phyloP scores from a whole-genome alignment of 2,113 vertebrate genomes.

The Malaclemys terrapin region DNA sequence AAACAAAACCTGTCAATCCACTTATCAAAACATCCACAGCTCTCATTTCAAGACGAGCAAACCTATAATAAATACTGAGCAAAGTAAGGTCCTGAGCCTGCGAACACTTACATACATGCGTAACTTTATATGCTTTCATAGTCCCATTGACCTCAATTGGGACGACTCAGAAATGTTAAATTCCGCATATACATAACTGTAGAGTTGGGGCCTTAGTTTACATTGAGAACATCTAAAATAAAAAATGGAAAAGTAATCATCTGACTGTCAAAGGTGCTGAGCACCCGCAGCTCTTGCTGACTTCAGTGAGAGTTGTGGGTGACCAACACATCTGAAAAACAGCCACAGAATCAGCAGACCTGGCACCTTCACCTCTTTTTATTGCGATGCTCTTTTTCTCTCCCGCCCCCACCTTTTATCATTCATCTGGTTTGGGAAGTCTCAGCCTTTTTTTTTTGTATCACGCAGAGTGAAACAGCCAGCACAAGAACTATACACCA shows the following conservation, averaged over 20 bases:
- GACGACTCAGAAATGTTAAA: background rate
- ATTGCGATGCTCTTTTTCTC: background rate
- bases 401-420: background rate
- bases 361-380: background rate
- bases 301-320: background rate
- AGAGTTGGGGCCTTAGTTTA: background rate
- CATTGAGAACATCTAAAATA: background rate
- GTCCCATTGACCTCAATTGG: background rate
- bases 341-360: too few species aligned
- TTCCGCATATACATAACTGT: background rate
- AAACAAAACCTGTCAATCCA: background rate
- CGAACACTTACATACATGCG: background rate
- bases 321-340: too few species aligned
- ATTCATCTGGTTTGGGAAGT: background rate
- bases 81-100: background rate
- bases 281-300: too few species aligned
- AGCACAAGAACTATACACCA: background rate
- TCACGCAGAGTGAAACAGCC: background rate
- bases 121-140: fast-evolving
- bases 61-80: background rate
- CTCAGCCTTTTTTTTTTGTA: background rate
- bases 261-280: background rate
- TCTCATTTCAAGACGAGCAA: background rate
- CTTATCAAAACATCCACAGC: background rate
- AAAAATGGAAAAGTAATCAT: background rate